These are phyloP conservation scores for Notolepis coatsorum DNA, from an alignment of 2,797 vertebrate genomes.

Conservation along the genomic window DNA sequence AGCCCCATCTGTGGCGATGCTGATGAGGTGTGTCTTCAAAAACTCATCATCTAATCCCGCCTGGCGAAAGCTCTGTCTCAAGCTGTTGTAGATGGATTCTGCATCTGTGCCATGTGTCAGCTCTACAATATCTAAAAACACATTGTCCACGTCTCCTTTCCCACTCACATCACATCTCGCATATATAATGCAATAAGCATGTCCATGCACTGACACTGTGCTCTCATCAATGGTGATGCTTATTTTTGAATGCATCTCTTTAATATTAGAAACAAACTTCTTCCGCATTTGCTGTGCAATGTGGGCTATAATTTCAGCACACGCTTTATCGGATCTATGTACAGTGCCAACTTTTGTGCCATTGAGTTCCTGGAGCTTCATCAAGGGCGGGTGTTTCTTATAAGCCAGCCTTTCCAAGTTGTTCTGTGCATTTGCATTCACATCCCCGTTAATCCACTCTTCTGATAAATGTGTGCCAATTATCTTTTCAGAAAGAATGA, in stretches of 20 bases:
- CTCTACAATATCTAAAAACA: conserved; percentile 5
- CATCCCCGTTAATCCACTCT: too few species aligned
- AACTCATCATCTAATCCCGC: not conserved
- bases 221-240: conserved; percentile 17
- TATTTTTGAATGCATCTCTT: not conserved
- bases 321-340: too few species aligned
- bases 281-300: conserved; percentile 3
- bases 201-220: conserved; percentile 12
- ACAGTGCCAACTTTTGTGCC: too few species aligned
- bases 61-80: too few species aligned
- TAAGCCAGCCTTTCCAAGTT: too few species aligned
- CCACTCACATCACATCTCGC: conserved; percentile 5
- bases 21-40: not conserved
- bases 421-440: too few species aligned
- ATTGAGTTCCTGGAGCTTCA: too few species aligned
- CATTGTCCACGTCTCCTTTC: not conserved
- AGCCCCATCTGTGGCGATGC: conserved; percentile 10
- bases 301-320: conserved; percentile 18
- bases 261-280: not conserved
- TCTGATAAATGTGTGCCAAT: too few species aligned
- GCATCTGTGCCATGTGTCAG: not conserved
- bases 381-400: too few species aligned
- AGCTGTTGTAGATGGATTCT: too few species aligned
- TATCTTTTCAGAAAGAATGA: too few species aligned
- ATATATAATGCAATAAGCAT: not conserved